These are phyloP conservation scores for Oeneis ivallda DNA, from an alignment of 2,888 invertebrate genomes.

Conservation along the genomic window DNA sequence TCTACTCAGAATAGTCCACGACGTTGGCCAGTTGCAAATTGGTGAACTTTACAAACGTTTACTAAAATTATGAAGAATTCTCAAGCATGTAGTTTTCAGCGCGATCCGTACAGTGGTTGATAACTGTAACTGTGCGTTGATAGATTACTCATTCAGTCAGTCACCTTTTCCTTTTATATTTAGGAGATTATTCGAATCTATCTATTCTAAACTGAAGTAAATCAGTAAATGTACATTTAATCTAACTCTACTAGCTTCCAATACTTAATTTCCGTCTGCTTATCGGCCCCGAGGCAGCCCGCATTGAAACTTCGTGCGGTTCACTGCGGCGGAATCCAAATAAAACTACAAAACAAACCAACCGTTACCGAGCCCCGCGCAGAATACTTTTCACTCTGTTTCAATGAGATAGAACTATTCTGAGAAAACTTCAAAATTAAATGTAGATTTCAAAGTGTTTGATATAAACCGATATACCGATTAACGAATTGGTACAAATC, in stretches of 20 bases:
- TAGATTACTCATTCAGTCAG: too few species aligned
- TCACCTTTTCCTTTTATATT: too few species aligned
- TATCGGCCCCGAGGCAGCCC: conserved; percentile 34
- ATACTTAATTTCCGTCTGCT: conserved; percentile 38
- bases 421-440: neutral
- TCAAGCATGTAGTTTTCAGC: too few species aligned
- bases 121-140: too few species aligned
- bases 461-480: neutral
- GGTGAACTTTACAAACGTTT: too few species aligned
- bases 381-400: conserved; percentile 27
- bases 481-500: too few species aligned
- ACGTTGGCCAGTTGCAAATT: too few species aligned
- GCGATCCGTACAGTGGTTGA: too few species aligned
- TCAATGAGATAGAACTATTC: conserved; percentile 15
- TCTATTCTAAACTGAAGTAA: too few species aligned
- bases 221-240: conserved; percentile 33
- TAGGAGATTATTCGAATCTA: too few species aligned
- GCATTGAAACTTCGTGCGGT: conserved; percentile 38
- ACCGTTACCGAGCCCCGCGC: conserved; percentile 35
- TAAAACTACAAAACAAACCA: conserved; percentile 39
- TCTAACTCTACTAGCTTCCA: conserved; percentile 27
- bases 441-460: neutral
- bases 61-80: too few species aligned
- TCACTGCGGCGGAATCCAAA: conserved; percentile 37
- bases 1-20: too few species aligned